Percentiles rank a stretch among this genome's conserved stretches.
Evolutionary conservation across 2,113 vertebrate genomes (phyloP).

Genomic region (Scomber japonicus): DNA sequence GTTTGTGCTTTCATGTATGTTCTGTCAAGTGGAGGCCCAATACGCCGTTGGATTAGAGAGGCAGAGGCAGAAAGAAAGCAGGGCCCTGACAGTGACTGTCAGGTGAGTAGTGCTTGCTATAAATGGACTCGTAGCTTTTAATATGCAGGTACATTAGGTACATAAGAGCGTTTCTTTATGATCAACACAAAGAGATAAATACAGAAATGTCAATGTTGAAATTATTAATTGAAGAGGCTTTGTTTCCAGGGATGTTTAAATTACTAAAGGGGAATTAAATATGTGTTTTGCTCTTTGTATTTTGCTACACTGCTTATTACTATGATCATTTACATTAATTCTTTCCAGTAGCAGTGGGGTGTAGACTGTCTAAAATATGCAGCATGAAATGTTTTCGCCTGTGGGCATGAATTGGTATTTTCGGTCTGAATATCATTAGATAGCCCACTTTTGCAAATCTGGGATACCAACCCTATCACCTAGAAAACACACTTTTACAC

Average conservation of each 20-base stretch:
- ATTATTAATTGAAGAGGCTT: constrained; percentile 46
- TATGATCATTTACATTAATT: constrained; percentile 58
- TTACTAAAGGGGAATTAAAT: constrained; percentile 57
- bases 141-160: constrained; percentile 33
- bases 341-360: constrained; percentile 34
- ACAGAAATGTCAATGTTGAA: constrained; percentile 26
- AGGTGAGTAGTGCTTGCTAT: constrained; percentile 66
- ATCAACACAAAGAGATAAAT: constrained; percentile 15
- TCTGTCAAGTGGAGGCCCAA: constrained; percentile 72
- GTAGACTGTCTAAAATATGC: constrained; percentile 58
- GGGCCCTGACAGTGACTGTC: constrained; percentile 62
- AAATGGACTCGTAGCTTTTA: constrained; percentile 38
- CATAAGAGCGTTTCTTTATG: constrained; percentile 8
- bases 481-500: constrained; percentile 18
- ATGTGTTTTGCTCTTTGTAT: constrained; percentile 25
- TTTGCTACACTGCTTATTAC: constrained; percentile 55
- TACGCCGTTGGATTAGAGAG: constrained; percentile 68
- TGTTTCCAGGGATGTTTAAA: constrained; percentile 48
- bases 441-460: constrained; percentile 42
- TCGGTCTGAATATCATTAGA: constrained; percentile 58
- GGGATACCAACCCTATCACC: constrained; percentile 29
- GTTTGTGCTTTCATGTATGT: constrained; percentile 82
- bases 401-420: constrained; percentile 59
- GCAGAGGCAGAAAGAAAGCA: constrained; percentile 41
- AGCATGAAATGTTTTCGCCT: constrained; percentile 56